Conservation (phyloP, 2,113 vertebrate genomes). For the Corythoichthys haematopterus region DNA sequence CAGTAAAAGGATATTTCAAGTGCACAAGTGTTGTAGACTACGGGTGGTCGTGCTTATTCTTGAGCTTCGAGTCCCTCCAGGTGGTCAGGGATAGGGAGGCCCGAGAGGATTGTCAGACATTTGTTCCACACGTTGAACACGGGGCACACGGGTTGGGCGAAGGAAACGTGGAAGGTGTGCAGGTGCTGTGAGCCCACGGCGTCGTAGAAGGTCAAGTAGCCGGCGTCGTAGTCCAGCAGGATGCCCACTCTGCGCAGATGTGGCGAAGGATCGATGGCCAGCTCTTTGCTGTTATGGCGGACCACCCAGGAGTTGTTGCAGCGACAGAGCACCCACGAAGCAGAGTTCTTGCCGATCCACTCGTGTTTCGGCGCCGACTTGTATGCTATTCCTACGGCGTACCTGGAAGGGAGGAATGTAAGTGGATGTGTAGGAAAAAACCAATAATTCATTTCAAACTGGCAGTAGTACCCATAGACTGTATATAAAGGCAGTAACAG, state of each 20-base stretch:
- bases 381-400: conserved; percentile 93
- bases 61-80: conserved; percentile 84
- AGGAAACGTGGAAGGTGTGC: conserved; percentile 89
- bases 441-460: no score
- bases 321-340: conserved; percentile 94
- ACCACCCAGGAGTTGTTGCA: conserved; percentile 96
- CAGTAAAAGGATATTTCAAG: background rate
- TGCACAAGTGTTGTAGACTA: background rate
- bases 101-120: conserved; percentile 93
- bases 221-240: conserved; percentile 91
- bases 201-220: conserved; percentile 90
- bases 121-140: conserved; percentile 98
- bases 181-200: conserved; percentile 93
- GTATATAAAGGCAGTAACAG: no score
- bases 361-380: conserved; percentile 94
- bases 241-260: conserved; percentile 90
- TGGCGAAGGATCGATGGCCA: conserved; percentile 87
- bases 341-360: conserved; percentile 95
- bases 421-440: background rate
- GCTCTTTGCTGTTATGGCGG: conserved; percentile 93
- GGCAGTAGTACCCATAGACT: no score
- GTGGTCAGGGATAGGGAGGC: conserved; percentile 95
- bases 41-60: conserved; percentile 53
- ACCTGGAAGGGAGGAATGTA: conserved; percentile 69
- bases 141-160: conserved; percentile 91